Evolutionary conservation across 2,113 vertebrate genomes (phyloP).

Genomic region (Ailuropoda melanoleuca): DNA sequence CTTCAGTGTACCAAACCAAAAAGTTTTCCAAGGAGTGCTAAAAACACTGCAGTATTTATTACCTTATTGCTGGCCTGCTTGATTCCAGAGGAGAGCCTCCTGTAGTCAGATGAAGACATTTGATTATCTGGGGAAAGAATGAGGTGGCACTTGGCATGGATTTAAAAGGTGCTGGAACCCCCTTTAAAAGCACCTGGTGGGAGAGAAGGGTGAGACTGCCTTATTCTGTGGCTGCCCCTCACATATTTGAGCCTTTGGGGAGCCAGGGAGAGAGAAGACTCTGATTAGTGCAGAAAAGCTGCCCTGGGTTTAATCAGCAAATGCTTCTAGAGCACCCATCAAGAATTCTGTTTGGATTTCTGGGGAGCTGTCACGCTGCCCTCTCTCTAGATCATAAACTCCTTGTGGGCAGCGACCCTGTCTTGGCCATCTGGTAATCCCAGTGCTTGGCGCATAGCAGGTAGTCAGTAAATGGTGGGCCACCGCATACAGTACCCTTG

Average conservation of each 20-base stretch:
- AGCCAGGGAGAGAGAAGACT: not conserved
- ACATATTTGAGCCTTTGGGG: not conserved
- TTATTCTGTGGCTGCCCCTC: not conserved
- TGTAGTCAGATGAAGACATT: not conserved
- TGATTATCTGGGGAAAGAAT: not conserved
- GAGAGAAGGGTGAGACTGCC: not conserved
- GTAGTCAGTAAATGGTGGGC: not conserved
- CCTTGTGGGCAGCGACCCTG: no score
- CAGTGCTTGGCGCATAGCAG: not conserved
- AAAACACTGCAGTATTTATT: not conserved
- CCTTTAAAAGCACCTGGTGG: not conserved
- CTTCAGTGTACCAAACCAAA: not conserved
- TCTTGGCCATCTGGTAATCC: not conserved
- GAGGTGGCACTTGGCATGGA: not conserved
- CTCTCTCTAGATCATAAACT: not conserved
- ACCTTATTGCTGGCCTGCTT: not conserved
- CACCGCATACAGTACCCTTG: accelerated
- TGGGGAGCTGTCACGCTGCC: not conserved
- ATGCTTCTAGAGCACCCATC: not conserved
- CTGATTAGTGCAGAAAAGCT: not conserved
- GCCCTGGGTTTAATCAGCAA: not conserved
- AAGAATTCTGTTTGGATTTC: not conserved
- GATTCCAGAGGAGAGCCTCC: not conserved
- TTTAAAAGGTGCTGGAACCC: not conserved
- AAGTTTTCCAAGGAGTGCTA: not conserved